phyloP scores from a whole-genome alignment of 2,113 vertebrate genomes.

The Mohoua ochrocephala region DNA sequence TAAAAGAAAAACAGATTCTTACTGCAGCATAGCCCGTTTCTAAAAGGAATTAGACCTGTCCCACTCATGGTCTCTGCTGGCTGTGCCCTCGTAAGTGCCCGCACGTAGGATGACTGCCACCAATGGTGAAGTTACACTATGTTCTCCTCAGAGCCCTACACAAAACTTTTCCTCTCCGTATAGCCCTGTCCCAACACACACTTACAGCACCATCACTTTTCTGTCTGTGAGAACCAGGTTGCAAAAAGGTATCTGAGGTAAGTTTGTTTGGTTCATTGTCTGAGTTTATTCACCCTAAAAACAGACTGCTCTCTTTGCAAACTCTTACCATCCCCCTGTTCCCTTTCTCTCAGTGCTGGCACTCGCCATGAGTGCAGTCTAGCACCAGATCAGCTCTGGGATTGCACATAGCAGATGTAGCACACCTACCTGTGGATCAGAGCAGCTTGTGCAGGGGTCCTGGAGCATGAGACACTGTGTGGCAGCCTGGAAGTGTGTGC shows the following conservation, averaged over 20 bases:
- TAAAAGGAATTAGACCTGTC: background rate
- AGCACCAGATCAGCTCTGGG: background rate
- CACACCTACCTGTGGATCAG: background rate
- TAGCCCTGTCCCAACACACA: background rate
- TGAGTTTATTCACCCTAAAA: background rate
- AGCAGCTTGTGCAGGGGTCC: background rate
- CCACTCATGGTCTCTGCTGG: background rate
- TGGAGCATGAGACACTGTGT: background rate
- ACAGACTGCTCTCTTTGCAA: background rate
- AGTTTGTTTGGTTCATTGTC: background rate
- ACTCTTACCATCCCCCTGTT: background rate
- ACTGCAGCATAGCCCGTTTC: background rate
- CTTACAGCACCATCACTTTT: background rate
- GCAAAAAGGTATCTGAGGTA: background rate
- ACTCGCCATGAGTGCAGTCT: background rate
- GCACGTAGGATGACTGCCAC: background rate
- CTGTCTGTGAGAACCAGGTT: background rate
- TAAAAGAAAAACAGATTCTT: background rate
- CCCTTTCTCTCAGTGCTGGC: background rate
- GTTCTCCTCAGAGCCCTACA: background rate
- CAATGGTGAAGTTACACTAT: background rate
- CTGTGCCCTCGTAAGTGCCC: background rate
- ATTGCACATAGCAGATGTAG: background rate
- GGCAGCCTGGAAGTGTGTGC: background rate
- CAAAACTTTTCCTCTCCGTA: background rate